These are phyloP conservation scores for Drosophila sp. DNA, from an alignment of 1,140 invertebrate species.

Conservation along the genomic window DNA sequence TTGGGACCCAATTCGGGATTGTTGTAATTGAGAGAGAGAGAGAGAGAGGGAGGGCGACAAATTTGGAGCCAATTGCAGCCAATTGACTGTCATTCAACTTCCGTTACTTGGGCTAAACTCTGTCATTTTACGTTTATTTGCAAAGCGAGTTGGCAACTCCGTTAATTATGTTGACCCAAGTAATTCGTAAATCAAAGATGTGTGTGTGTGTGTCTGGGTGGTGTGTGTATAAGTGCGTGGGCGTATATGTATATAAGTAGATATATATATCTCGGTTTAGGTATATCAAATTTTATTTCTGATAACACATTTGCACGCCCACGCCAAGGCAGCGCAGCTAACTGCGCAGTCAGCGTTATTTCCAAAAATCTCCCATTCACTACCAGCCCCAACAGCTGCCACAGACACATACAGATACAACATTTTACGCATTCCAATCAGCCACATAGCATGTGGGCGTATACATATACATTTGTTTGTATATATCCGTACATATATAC, in stretches of 20 bases:
- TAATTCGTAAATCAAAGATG: conserved; percentile 63
- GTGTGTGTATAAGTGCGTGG: neutral
- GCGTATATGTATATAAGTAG: neutral
- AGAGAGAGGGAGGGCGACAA: conserved; percentile 51
- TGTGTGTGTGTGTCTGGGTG: conserved; percentile 21
- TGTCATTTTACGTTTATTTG: conserved; percentile 41
- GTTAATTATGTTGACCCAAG: conserved; percentile 72
- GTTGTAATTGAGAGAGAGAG: conserved; percentile 64
- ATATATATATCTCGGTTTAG: conserved; percentile 27
- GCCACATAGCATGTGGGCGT: conserved; percentile 65
- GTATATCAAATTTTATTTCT: conserved; percentile 67
- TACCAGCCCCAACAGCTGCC: conserved; percentile 46
- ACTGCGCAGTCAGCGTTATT: conserved; percentile 45
- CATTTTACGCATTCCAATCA: conserved; percentile 79
- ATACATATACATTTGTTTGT: conserved; percentile 25
- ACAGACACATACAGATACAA: conserved; percentile 37
- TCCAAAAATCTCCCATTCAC: conserved; percentile 61
- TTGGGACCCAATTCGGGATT: conserved; percentile 13
- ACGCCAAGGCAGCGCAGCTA: conserved; percentile 41
- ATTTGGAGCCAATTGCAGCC: conserved; percentile 58
- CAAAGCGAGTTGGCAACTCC: conserved; percentile 41
- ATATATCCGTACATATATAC: neutral
- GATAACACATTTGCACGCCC: conserved; percentile 74
- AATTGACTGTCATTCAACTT: conserved; percentile 54
- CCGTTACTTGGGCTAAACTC: conserved; percentile 34